These are phyloP conservation scores for Neoitamus cyanurus DNA, from an alignment of 2,888 invertebrate species.

Conservation along the genomic window DNA sequence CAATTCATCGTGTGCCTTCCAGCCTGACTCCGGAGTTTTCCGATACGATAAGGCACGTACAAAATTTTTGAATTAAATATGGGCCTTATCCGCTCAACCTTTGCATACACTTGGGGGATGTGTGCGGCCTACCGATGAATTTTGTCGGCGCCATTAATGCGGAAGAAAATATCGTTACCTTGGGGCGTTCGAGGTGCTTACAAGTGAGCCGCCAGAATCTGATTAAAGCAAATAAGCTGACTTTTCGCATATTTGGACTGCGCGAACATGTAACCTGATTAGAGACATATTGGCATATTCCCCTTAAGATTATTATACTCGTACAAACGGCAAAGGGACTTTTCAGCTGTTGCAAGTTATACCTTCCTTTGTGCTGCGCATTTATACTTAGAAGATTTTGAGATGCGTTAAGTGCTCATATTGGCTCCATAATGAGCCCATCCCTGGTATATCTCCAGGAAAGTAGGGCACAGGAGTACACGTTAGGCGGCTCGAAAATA, in stretches of 20 bases:
- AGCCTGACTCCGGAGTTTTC: neutral
- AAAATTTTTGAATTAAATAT: constrained; percentile 1
- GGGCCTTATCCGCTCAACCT: neutral
- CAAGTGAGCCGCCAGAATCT: neutral
- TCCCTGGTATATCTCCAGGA: no score
- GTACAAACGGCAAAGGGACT: neutral
- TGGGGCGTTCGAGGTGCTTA: neutral
- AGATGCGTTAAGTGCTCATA: no score
- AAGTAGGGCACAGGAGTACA: no score
- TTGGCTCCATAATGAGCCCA: no score
- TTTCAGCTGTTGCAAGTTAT: neutral
- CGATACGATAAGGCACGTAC: neutral
- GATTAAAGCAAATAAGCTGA: neutral
- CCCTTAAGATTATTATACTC: neutral
- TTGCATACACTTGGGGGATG: neutral
- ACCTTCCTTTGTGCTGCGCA: no score
- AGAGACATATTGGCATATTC: neutral
- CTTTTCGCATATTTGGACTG: neutral
- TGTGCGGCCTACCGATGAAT: neutral
- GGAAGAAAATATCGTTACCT: neutral
- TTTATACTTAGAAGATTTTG: no score
- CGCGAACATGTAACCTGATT: neutral
- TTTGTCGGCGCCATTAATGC: neutral
- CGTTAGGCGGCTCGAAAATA: no score
- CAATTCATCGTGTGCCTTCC: neutral